Base-by-base conservation (phyloP, 1,140 invertebrate species). In the Leptopilina clavipes region DNA sequence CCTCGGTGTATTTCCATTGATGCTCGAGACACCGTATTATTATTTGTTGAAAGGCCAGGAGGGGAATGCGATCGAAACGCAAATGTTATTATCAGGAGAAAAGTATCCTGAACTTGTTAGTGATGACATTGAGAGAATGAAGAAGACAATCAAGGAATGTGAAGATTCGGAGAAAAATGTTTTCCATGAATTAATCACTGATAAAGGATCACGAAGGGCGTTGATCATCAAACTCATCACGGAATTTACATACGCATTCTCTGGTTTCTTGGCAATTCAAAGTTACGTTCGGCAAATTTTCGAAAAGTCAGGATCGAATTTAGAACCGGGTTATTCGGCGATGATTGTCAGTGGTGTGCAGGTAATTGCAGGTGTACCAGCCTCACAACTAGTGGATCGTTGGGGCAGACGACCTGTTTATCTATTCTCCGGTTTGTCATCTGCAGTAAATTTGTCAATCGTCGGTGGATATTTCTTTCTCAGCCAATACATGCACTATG, bases 1-100 rank as follows among this genome's bases (percentile, higher is more conserved):
- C 77, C 88, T 94, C 5, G 79, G 93, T 1, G 92, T 92, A 0
- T 94, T 95, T 86, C 90, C 91, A 56, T 93, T 93, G 75, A 93
- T 95, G 90, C 94, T 95, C 0, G 95, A 96, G 88, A 94, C 95
- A 10, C 95, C 95, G 0, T 93, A 95, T 81, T 95, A 93, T 81
- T 95, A 93, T 84, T 86, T 94, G 0, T 92, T 92, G 73, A 91
- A 91, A 22, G 91, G 92, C 11, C 85, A 91, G 22, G 89, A 91
- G 14, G 89, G 92, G 10, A 90, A 93, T 75, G 95, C 95, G 0
- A 89, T 91, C 18, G 84, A 89, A 70, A 92, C 92, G 6, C 83
- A 96, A 59, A 90, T 92, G 80, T 91, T 89, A 77, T 89, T 95
- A 0, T 87, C 94, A 59, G 92, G 93, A n/a, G 87, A 88, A 54